phyloP scores from a whole-genome alignment of 2,113 vertebrate genomes.

The Sporophila hypoxantha region DNA sequence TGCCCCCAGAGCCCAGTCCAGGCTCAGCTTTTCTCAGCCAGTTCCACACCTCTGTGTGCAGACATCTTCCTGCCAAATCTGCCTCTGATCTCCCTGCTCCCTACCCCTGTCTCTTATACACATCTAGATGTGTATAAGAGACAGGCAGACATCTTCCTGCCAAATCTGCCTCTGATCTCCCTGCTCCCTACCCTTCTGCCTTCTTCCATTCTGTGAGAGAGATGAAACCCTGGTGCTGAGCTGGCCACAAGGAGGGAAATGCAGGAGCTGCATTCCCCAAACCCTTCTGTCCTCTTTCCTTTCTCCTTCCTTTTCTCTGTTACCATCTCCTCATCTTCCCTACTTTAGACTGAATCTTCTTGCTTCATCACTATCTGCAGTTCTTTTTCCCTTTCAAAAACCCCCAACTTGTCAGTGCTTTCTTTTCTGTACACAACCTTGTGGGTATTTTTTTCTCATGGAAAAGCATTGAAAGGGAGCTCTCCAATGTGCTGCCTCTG shows the following conservation, averaged over 20 bases:
- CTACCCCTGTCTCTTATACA: no score
- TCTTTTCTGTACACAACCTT: background rate
- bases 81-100: background rate
- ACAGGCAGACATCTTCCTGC: background rate
- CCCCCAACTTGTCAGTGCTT: background rate
- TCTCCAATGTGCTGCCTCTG: background rate
- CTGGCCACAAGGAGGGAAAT: background rate
- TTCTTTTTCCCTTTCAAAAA: background rate
- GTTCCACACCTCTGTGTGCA: background rate
- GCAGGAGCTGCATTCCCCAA: background rate
- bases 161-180: background rate
- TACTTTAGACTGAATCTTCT: background rate
- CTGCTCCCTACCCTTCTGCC: background rate
- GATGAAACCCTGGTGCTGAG: background rate
- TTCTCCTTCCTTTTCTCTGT: background rate
- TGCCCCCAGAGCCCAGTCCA: fast-evolving
- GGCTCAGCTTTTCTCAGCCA: background rate
- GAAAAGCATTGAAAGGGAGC: background rate
- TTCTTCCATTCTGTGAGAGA: background rate
- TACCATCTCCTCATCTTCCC: background rate
- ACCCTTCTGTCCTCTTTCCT: background rate
- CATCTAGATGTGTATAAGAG: no score
- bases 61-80: background rate
- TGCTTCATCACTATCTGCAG: background rate
- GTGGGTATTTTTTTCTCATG: background rate